Evolutionary conservation across 1,140 invertebrate genomes (phyloP).

Genomic region (Tyrophagus putrescentiae): DNA sequence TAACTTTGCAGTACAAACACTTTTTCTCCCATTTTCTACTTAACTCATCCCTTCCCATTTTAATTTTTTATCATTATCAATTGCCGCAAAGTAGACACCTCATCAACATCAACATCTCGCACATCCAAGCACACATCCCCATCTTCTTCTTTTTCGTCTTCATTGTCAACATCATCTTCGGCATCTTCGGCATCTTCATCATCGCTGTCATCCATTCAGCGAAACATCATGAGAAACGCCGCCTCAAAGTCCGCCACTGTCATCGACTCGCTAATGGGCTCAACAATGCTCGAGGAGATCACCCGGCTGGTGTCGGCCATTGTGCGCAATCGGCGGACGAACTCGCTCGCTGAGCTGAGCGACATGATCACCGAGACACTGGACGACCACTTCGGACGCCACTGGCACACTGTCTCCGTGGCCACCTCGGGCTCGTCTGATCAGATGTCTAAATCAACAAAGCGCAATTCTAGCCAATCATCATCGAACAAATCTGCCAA

Average conservation of each 20-base stretch:
- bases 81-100: too few species aligned
- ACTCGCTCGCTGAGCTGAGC: not conserved
- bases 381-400: conserved; percentile 6
- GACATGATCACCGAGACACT: conserved; percentile 8
- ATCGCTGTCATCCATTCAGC: not conserved
- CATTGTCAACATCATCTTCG: not conserved
- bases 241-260: not conserved
- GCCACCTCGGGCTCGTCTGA: not conserved
- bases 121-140: too few species aligned
- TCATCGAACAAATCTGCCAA: too few species aligned
- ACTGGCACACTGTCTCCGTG: conserved; percentile 15
- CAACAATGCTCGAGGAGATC: conserved; percentile 9
- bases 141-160: not conserved
- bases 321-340: conserved; percentile 3
- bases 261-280: conserved; percentile 14
- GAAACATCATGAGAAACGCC: conserved; percentile 13
- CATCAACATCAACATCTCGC: too few species aligned
- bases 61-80: not conserved
- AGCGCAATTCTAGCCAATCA: not conserved
- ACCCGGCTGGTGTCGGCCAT: not conserved
- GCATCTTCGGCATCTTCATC: not conserved
- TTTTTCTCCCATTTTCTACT: too few species aligned
- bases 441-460: not conserved
- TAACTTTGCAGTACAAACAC: too few species aligned
- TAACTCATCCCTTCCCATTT: not conserved